Evolutionary conservation across 2,888 invertebrate species (phyloP), one percentile per base, ranked within the genome.

Genomic region (Panzeria rudis): DNA sequence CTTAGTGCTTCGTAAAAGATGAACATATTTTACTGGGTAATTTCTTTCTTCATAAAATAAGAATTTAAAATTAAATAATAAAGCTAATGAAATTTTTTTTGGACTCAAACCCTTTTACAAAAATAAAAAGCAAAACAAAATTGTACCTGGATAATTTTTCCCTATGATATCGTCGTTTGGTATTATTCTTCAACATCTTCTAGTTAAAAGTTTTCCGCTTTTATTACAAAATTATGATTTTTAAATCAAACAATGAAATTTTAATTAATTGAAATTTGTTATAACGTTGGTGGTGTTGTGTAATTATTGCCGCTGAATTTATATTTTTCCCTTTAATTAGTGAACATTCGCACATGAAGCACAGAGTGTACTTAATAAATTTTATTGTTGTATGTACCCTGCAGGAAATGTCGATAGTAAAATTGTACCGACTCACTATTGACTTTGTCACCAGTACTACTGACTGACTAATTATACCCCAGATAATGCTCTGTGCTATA

Each of bases 241-340:
- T 71, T 64, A 72, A 78, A 52, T 71, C 72, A 72, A 83, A 83
- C 83, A 83, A 78, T 83, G 47, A 72, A 83, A 83, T 77, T 83
- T 73, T 83, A 83, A 83, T 83, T 78, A 83, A 77, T 76, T 66
- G 64, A 52, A 78, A 78, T 25, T 44, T 50, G 72, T 83, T 82
- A 32, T 32, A 61, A 62, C 35, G 62, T 52, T 69, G 38, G 38
- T 71, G 29, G 47, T 20, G 20, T 32, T 47, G 35, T 41, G 35
- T 25, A 25, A 38, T 38, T 64, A 41, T 32, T 44, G 38, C 41
- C 41, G 61, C 29, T 69, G 32, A 32, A 64, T 62, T 44, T 52
- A 23, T 62, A 62, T 71, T 52, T 75, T 56, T 44, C 56, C 66
- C 56, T 56, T 76, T 76, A 76, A 66, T 76, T 76, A 79, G 73